Base-by-base conservation (phyloP, 2,797 vertebrate genomes). In the Oceanodroma leucorhoa region DNA sequence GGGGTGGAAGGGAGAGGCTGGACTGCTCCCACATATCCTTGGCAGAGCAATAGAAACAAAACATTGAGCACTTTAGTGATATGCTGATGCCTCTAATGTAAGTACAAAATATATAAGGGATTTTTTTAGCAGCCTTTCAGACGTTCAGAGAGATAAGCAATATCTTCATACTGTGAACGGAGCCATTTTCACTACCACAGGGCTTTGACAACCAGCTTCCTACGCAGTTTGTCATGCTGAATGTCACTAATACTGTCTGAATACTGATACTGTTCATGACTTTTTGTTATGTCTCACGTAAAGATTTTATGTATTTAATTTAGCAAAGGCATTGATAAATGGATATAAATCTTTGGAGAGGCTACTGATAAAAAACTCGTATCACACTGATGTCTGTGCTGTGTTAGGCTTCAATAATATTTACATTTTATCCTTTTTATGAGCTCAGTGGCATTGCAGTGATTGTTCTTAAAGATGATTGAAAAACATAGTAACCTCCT, bases 171-270 rank as follows among this genome's bases (percentile, higher is more conserved):
- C 96, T 73, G 78, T 81, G 96, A 98, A 95, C 65, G 27, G 94
- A 97, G 84, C 40, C 92, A 91, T 97, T 98, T 97, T 94, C 94
- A 95, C 96, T 94, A 96, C 94, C 95, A 88, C 45, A 78, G 79
- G 84, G 89, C 80, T 97, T 93, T 96, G 97, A 97, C 96, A 97
- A 91, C 36, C 46, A 81, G 58, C 96, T 97, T 97, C 97, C 96
- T 83, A 95, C 54, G 0, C 89, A 95, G 95, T 97, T 97, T 94
- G 92, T 97, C 97, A 93, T 61, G 89, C 72, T 24, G 60, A 97
- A 96, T 83, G 95, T 89, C 96, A 94, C 90, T 70, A 94, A 93
- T 92, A 57, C 94, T 83, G 50, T 72, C 87, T 87, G 96, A 97
- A 97, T 97, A 80, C 96, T 96, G 95, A 97, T 94, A 93, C 32